A percentile compares a stretch with the other conserved stretches of the same genome.
Evolutionary conservation across 2,113 vertebrate species (phyloP).

Genomic region (Maccullochella peelii): DNA sequence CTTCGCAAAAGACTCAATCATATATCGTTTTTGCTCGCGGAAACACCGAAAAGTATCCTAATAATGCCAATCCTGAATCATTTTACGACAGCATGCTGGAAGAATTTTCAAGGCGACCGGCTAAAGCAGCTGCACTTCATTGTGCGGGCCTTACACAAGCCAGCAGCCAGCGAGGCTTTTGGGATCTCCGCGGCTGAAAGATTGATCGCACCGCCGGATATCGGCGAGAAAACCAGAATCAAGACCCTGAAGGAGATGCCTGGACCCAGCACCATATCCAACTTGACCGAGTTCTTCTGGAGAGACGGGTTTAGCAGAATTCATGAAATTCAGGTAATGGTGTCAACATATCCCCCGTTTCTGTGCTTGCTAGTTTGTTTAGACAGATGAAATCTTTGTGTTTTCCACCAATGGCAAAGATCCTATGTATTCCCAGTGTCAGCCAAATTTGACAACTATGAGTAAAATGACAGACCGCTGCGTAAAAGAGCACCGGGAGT

Average conservation of each 20-base stretch:
- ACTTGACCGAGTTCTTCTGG: constrained; percentile 92
- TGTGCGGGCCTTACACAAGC: constrained; percentile 79
- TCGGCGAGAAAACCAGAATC: constrained; percentile 40
- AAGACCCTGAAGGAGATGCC: constrained; percentile 91
- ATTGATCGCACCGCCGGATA: constrained; percentile 33
- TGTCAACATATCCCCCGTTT: accelerated
- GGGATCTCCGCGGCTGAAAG: constrained; percentile 57
- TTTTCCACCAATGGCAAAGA: background rate
- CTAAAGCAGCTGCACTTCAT: constrained; percentile 57
- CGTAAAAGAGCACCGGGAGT: constrained; percentile 62
- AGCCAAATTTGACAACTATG: constrained; percentile 16
- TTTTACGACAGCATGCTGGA: constrained; percentile 61
- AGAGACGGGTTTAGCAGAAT: constrained; percentile 91
- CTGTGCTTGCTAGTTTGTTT: background rate
- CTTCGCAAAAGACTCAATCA: constrained; percentile 4
- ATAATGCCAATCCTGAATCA: constrained; percentile 83
- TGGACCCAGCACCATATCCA: constrained; percentile 87
- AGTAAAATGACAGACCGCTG: constrained; percentile 54
- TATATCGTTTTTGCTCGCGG: background rate
- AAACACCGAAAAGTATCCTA: background rate
- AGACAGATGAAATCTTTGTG: background rate
- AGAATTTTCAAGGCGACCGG: constrained; percentile 47
- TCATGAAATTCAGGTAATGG: constrained; percentile 92
- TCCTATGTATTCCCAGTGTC: background rate
- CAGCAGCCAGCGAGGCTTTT: constrained; percentile 72